Percentiles rank a stretch among this genome's conserved stretches.
phyloP scores from a whole-genome alignment of 1,140 invertebrate genomes.

The Bombyx mori region ASM3026992v2 NC_085116.1:6071501-6072000 shows the following conservation, averaged over 20 bases:
- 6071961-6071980: conserved; percentile 30
- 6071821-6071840: conserved; percentile 21
- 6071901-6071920: conserved; percentile 15
- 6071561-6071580: conserved; percentile 25
- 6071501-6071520: too few species aligned
- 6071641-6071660: conserved; percentile 38
- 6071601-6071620: conserved; percentile 39
- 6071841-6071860: conserved; percentile 37
- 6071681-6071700: conserved; percentile 47
- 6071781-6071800: conserved; percentile 9
- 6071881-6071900: conserved; percentile 44
- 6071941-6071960: conserved; percentile 21
- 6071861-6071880: conserved; percentile 20
- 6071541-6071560: not conserved
- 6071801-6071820: conserved; percentile 16
- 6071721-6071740: not conserved
- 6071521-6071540: too few species aligned
- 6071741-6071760: conserved; percentile 20
- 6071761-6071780: conserved; percentile 16
- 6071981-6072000: too few species aligned
- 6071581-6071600: conserved; percentile 62
- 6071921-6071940: not conserved
- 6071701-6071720: conserved; percentile 21
- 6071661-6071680: conserved; percentile 51
- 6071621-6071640: conserved; percentile 45